Conservation (phyloP, 2,888 invertebrate species). For the Pseudoips prasinana region DNA sequence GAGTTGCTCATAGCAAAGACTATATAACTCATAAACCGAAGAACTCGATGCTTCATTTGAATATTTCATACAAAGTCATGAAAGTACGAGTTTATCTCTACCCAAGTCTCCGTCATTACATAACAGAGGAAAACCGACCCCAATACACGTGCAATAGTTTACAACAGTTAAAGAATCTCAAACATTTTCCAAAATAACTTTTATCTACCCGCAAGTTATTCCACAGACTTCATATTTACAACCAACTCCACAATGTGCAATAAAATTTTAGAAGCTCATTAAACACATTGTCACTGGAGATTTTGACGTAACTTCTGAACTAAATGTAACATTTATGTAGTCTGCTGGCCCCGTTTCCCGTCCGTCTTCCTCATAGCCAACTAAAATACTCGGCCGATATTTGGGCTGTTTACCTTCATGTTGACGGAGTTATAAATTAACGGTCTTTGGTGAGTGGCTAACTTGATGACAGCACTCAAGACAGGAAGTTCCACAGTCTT, state of each 20-base stretch:
- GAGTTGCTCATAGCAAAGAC: too few species aligned
- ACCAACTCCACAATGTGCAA: conserved; percentile 19
- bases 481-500: too few species aligned
- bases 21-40: too few species aligned
- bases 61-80: too few species aligned
- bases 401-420: conserved; percentile 27
- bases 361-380: conserved; percentile 51
- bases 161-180: conserved; percentile 1
- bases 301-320: conserved; percentile 12
- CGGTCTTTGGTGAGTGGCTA: too few species aligned
- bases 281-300: conserved; percentile 31
- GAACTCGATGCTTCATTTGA: too few species aligned
- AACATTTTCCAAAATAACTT: conserved; percentile 2
- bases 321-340: conserved; percentile 8
- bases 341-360: conserved; percentile 25
- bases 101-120: too few species aligned
- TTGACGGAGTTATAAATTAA: conserved; percentile 34
- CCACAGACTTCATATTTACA: conserved; percentile 8
- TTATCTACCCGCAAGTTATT: conserved; percentile 1
- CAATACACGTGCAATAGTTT: too few species aligned
- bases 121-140: too few species aligned
- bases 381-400: conserved; percentile 23
- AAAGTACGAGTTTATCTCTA: too few species aligned
- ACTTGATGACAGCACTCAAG: too few species aligned
- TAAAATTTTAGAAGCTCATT: conserved; percentile 36